phyloP scores from a whole-genome alignment of 2,113 vertebrate species.

The Zosterops japonicus region DNA sequence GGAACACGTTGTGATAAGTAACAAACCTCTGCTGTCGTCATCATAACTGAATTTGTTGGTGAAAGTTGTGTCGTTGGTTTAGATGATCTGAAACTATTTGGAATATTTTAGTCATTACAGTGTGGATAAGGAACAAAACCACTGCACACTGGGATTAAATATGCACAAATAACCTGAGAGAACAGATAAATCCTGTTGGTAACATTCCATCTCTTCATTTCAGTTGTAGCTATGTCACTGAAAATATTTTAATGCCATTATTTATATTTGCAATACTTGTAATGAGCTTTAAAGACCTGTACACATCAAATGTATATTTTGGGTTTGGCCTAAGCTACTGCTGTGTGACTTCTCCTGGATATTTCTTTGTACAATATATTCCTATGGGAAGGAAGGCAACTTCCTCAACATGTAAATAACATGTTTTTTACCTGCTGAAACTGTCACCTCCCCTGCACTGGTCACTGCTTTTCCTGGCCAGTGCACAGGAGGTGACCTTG shows the following conservation, averaged over 20 bases:
- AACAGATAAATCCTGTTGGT: slow-evolving; percentile 23
- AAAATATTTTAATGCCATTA: slow-evolving; percentile 18
- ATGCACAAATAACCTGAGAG: background rate
- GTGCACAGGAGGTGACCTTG: background rate
- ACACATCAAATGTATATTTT: slow-evolving; percentile 74
- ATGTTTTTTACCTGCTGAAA: slow-evolving; percentile 67
- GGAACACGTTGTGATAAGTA: background rate
- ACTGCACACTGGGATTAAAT: background rate
- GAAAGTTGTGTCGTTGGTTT: background rate
- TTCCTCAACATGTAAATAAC: slow-evolving; percentile 73
- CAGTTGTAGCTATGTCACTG: slow-evolving; percentile 29
- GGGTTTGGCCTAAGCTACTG: slow-evolving; percentile 68
- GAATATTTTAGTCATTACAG: background rate
- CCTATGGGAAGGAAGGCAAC: slow-evolving; percentile 59
- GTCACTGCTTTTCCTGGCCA: background rate
- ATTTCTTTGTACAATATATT: slow-evolving; percentile 55
- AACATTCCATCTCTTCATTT: slow-evolving; percentile 29
- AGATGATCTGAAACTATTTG: background rate
- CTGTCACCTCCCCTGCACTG: background rate
- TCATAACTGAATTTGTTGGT: background rate
- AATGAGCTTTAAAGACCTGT: slow-evolving; percentile 73
- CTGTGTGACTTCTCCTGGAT: slow-evolving; percentile 54
- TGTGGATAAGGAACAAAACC: background rate
- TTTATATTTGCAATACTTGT: slow-evolving; percentile 58
- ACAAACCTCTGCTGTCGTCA: background rate